These are phyloP conservation scores for Proteles cristata DNA, from an alignment of 2,113 vertebrate species.

Conservation along the genomic window DNA sequence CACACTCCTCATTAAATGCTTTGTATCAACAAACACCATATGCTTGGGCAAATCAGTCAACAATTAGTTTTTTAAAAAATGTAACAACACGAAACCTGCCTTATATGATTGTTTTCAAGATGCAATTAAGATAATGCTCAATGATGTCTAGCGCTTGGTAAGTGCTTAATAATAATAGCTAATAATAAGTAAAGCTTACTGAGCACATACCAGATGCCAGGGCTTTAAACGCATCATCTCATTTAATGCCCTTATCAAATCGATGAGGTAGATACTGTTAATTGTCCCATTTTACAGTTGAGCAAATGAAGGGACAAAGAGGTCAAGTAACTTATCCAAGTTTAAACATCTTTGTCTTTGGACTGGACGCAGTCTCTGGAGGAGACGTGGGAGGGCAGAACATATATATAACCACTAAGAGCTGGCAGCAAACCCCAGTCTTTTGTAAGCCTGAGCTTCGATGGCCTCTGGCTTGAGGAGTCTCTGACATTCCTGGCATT, in stretches of 20 bases:
- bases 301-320: background rate
- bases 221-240: background rate
- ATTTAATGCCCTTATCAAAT: background rate
- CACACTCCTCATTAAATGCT: slow-evolving; percentile 29
- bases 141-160: background rate
- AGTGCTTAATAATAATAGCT: background rate
- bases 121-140: background rate
- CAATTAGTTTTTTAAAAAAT: background rate
- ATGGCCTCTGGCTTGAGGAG: background rate
- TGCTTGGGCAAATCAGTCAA: slow-evolving; percentile 47
- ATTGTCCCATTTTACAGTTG: background rate
- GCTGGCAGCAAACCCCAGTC: background rate
- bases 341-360: background rate
- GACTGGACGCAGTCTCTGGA: background rate
- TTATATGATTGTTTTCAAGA: slow-evolving; percentile 3
- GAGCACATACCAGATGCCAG: background rate
- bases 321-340: background rate
- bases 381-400: background rate
- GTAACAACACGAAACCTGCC: background rate
- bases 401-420: background rate
- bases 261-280: background rate
- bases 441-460: background rate
- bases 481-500: background rate
- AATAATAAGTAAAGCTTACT: background rate
- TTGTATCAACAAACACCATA: slow-evolving; percentile 60